These are phyloP conservation scores for Therioaphis trifolii DNA, from an alignment of 2,888 invertebrate species.

Conservation along the genomic window DNA sequence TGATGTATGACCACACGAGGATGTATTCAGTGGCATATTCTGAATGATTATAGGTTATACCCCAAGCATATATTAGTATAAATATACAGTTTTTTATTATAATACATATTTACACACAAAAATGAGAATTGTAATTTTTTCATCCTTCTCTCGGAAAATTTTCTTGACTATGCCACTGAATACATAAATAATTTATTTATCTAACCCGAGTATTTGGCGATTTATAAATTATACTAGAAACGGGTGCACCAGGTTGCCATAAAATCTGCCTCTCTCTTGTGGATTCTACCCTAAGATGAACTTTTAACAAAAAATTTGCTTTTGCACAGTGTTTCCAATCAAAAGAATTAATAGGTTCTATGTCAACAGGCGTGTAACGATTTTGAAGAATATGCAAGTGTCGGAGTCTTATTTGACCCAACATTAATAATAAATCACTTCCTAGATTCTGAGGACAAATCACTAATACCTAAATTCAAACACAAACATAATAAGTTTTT, in stretches of 20 bases:
- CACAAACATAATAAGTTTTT: not conserved
- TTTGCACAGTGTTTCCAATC: conserved; percentile 72
- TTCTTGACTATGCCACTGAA: too few relatives aligned
- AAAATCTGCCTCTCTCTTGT: conserved; percentile 73
- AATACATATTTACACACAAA: too few relatives aligned
- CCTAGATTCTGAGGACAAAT: conserved; percentile 82
- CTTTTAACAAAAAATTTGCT: conserved; percentile 74
- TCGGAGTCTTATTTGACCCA: conserved; percentile 75
- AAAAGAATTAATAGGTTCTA: conserved; percentile 65
- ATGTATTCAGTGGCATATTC: too few relatives aligned
- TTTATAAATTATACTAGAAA: conserved; percentile 75
- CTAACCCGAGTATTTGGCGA: conserved; percentile 74
- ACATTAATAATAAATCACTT: conserved; percentile 77
- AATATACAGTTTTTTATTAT: too few relatives aligned
- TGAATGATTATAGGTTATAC: too few relatives aligned
- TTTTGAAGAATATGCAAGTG: conserved; percentile 82
- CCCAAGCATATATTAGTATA: too few relatives aligned
- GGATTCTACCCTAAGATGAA: conserved; percentile 78
- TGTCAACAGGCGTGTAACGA: conserved; percentile 74
- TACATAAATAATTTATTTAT: conserved; percentile 4
- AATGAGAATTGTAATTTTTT: too few relatives aligned
- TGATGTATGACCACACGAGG: too few relatives aligned
- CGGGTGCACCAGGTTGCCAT: conserved; percentile 79
- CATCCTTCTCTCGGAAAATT: too few relatives aligned
- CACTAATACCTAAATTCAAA: conserved; percentile 71